Conservation (phyloP, 1,140 invertebrate genomes). For the Aphis craccivora region DNA sequence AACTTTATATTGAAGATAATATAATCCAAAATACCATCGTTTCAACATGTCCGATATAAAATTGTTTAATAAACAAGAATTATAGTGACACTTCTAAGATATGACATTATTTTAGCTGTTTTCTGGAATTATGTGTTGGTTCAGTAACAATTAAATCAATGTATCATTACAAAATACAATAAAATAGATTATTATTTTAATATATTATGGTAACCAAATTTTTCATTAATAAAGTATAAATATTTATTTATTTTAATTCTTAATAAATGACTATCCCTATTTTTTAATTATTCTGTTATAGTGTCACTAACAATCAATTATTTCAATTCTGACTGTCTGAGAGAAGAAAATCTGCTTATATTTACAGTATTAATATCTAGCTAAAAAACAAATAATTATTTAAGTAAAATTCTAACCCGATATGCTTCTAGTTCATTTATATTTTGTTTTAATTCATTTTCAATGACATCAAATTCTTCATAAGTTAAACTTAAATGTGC, state of each 20-base stretch:
- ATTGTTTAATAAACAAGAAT: neutral
- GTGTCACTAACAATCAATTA: neutral
- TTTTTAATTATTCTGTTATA: neutral
- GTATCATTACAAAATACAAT: neutral
- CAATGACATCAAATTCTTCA: neutral
- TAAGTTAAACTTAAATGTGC: neutral
- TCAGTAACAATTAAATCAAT: neutral
- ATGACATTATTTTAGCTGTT: neutral
- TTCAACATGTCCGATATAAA: neutral
- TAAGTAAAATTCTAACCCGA: neutral
- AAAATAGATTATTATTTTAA: neutral
- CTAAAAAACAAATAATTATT: neutral
- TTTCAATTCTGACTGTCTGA: neutral
- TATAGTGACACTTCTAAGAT: neutral
- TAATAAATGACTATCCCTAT: neutral
- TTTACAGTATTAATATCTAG: neutral
- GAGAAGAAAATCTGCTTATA: neutral
- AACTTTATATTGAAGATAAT: too few species aligned
- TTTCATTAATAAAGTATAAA: neutral
- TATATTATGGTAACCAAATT: neutral
- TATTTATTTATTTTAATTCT: neutral
- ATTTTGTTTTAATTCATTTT: neutral
- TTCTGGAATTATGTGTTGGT: neutral
- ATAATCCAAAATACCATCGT: neutral
- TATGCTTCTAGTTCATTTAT: constrained; percentile 18